Percentiles rank a stretch among this genome's conserved stretches.
These are phyloP conservation scores for Danaus melanippus DNA, from an alignment of 1,140 invertebrate species.

Conservation along the genomic window DNA sequence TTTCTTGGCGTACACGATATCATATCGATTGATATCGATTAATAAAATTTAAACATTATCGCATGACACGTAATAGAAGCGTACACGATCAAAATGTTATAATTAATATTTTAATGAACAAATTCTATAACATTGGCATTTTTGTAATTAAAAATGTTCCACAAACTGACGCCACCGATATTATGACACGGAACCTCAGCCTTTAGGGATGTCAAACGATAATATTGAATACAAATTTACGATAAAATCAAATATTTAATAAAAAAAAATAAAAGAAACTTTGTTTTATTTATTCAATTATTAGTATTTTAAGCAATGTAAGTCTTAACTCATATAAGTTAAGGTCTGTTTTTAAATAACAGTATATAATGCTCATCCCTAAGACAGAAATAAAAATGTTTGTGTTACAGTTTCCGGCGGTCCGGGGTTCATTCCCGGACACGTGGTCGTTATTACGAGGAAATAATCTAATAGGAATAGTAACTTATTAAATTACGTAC, in stretches of 20 bases:
- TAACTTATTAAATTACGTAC: constrained; percentile 45
- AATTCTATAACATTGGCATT: constrained; percentile 15
- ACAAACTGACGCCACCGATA: constrained; percentile 13
- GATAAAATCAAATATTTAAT: neutral
- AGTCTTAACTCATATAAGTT: too few species aligned
- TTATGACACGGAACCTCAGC: constrained; percentile 10
- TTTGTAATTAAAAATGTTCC: constrained; percentile 21
- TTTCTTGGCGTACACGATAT: constrained; percentile 40
- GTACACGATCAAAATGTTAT: constrained; percentile 14
- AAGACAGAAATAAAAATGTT: constrained; percentile 69
- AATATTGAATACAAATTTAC: neutral
- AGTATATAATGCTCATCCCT: constrained; percentile 34
- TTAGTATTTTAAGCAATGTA: too few species aligned
- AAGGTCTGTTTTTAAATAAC: too few species aligned
- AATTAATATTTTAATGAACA: constrained; percentile 20
- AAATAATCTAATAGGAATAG: constrained; percentile 66
- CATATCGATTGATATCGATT: constrained; percentile 25
- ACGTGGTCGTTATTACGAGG: constrained; percentile 62
- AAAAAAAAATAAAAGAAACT: too few species aligned
- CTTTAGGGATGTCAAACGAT: constrained; percentile 11
- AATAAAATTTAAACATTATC: neutral
- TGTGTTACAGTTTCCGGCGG: constrained; percentile 62
- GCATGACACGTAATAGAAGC: neutral
- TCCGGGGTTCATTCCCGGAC: constrained; percentile 50
- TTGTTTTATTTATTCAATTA: too few species aligned